phyloP scores from a whole-genome alignment of 1,140 invertebrate species.

The Metopolophium dirhodum region DNA sequence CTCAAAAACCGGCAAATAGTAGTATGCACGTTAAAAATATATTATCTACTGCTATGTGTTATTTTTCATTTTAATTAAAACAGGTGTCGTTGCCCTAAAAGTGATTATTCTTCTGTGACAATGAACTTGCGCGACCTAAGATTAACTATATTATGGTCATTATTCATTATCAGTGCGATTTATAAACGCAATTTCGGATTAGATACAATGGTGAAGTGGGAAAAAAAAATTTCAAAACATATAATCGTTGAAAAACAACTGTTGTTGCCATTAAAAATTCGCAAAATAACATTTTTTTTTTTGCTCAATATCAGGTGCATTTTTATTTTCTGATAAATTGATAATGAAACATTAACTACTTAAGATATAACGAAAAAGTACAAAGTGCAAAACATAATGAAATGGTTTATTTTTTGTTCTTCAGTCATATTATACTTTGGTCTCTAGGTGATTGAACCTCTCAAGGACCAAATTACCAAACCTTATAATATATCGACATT shows the following conservation, averaged over 20 bases:
- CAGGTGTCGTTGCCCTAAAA: conserved; percentile 50
- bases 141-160: conserved; percentile 4
- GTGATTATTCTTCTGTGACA: conserved; percentile 39
- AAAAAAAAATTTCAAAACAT: not conserved
- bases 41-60: not conserved
- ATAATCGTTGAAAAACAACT: not conserved
- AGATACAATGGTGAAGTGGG: not conserved
- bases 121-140: conserved; percentile 50
- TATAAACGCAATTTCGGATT: conserved; percentile 15
- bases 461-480: conserved; percentile 48
- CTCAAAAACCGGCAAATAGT: not conserved
- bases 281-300: not conserved
- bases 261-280: not conserved
- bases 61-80: conserved; percentile 36
- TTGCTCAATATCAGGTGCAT: not conserved
- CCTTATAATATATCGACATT: conserved; percentile 7
- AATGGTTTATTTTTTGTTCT: not conserved
- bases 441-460: conserved; percentile 40
- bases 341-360: not conserved
- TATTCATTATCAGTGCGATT: conserved; percentile 27
- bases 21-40: not conserved
- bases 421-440: not conserved
- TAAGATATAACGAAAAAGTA: not conserved
- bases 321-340: not conserved
- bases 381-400: conserved; percentile 12